Evolutionary conservation across 1,140 invertebrate genomes (phyloP).

Genomic region (Heterodera schachtii): DNA sequence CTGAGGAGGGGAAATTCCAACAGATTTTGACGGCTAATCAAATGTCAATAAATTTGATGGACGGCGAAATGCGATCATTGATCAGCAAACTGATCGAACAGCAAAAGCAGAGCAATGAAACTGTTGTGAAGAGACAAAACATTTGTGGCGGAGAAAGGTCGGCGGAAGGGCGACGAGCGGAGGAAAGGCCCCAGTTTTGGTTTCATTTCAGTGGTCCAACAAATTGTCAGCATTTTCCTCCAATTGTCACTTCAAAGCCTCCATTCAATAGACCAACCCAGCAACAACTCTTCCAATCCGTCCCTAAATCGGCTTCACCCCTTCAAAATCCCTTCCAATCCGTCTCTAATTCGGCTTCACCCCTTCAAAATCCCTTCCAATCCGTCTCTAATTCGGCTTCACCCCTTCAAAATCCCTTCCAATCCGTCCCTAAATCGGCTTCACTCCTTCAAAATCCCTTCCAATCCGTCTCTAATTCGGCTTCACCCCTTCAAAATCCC

Average conservation of each 20-base stretch:
- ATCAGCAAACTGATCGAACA: neutral
- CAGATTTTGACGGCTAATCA: slow-evolving; percentile 55
- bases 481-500: neutral
- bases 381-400: too few relatives aligned
- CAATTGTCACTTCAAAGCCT: neutral
- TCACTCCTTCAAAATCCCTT: too few relatives aligned
- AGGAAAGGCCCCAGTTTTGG: neutral
- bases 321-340: neutral
- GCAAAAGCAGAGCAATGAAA: neutral
- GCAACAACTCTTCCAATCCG: neutral
- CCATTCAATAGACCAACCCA: neutral
- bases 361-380: neutral
- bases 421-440: neutral
- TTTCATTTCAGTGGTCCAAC: neutral
- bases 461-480: too few relatives aligned
- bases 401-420: too few relatives aligned
- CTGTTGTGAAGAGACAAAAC: neutral
- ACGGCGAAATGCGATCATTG: slow-evolving; percentile 37
- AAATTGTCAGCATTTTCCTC: neutral
- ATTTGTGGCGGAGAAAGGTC: neutral
- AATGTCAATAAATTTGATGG: slow-evolving; percentile 50
- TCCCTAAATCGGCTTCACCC: neutral
- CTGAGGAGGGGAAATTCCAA: slow-evolving; percentile 44
- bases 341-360: neutral
- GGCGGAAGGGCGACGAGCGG: neutral